These are phyloP conservation scores for Drosophila seclusa DNA, from an alignment of 2,888 invertebrate species.

Conservation along the genomic window DNA sequence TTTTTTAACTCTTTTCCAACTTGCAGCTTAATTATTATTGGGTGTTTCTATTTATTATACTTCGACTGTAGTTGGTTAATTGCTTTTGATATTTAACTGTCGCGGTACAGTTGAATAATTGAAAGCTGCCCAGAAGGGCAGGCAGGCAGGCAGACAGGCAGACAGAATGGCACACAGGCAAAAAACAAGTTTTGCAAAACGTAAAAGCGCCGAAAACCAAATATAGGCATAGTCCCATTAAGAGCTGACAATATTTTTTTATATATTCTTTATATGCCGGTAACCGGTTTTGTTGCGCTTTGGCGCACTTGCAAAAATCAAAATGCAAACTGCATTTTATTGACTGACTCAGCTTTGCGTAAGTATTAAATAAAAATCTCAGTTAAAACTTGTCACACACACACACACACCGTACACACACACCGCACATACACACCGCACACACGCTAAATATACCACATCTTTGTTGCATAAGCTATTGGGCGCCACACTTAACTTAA, in stretches of 20 bases:
- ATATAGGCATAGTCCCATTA: conserved; percentile 26
- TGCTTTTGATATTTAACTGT: not conserved
- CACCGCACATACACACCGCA: not conserved
- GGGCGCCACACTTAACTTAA: conserved; percentile 37
- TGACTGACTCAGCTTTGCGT: conserved; percentile 42
- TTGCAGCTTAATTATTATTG: not conserved
- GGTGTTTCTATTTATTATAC: not conserved
- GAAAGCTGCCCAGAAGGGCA: conserved; percentile 24
- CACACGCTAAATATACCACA: conserved; percentile 11
- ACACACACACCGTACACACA: not conserved
- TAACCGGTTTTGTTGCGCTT: conserved; percentile 71
- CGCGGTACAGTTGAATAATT: conserved; percentile 20
- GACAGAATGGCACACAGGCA: not conserved
- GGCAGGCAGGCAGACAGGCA: not conserved
- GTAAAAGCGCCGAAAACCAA: conserved; percentile 14
- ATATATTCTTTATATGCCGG: conserved; percentile 53
- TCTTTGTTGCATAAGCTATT: conserved; percentile 22
- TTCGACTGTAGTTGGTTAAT: not conserved
- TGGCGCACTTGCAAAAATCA: conserved; percentile 46
- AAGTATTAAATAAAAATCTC: conserved; percentile 4
- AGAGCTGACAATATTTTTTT: conserved; percentile 14
- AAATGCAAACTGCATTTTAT: conserved; percentile 39
- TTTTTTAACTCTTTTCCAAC: not conserved
- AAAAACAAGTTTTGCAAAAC: conserved; percentile 44
- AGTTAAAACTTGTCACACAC: conserved; percentile 8